Evolutionary conservation across 2,113 vertebrate species (phyloP).

Genomic region (Macquaria australasica): DNA sequence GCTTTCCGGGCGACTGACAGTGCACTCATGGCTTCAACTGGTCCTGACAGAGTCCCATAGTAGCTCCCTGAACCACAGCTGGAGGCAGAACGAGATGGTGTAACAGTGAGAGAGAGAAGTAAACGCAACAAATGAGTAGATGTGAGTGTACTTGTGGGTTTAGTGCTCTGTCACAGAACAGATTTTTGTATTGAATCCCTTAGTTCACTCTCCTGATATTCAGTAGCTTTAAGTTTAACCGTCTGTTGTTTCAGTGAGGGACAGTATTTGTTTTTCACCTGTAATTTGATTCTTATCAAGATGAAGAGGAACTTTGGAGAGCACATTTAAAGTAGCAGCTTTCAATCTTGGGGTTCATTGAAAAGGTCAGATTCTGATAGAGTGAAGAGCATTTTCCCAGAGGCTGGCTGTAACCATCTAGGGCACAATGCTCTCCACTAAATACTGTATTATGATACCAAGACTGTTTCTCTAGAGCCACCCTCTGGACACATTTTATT

Average conservation of each 20-base stretch:
- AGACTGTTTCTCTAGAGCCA: too few relatives aligned
- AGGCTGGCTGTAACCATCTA: neutral
- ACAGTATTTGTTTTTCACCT: too few relatives aligned
- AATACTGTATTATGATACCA: too few relatives aligned
- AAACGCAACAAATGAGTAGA: neutral
- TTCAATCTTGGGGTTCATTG: neutral
- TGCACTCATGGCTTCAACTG: conserved; percentile 84
- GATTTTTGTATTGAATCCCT: neutral
- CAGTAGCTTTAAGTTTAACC: neutral
- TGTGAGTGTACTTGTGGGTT: neutral
- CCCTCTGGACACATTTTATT: too few relatives aligned
- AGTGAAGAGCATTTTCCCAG: neutral
- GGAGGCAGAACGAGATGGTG: neutral
- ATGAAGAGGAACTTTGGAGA: too few relatives aligned
- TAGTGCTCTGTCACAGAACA: neutral
- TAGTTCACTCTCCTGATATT: neutral
- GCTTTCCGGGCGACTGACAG: conserved; percentile 72
- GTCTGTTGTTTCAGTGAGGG: neutral
- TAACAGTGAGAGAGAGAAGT: neutral
- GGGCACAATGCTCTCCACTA: neutral
- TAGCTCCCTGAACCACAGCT: conserved; percentile 84
- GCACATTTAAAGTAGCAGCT: neutral
- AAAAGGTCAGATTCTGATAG: neutral
- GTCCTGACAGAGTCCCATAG: conserved; percentile 89
- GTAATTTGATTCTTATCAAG: too few relatives aligned